Evolutionary conservation across 1,140 invertebrate species (phyloP), one percentile per base, ranked within the genome.

Genomic region (Drosophila carrolli): DNA sequence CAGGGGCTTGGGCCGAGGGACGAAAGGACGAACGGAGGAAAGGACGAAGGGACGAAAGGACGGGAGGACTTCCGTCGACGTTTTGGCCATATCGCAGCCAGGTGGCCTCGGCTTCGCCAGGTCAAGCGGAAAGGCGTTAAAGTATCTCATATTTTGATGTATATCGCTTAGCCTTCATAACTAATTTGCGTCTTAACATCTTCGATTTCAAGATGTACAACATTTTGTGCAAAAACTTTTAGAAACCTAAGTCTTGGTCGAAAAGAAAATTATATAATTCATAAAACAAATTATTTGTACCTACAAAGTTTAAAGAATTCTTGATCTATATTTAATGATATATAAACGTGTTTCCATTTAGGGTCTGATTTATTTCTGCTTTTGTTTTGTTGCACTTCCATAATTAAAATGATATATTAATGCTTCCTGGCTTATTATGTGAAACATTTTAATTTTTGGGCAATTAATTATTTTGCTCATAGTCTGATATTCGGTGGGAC

Each of bases 371-470:
- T 10, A 32, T 14, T 38, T 63, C 43, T 4, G n/a, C 61, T 57
- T 57, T 55, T 56, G 8, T 13, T 44, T 59, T 41, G 7, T 19
- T 38, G 29, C 47, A 40, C 51, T 70, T 62, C n/a, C 59, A 43
- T 66, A 75, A 78, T 78, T 83, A 75, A 78, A 73, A 71, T 82
- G 74, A 82, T 82, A 74, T 63, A 82, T 74, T 73, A 63, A 46
- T 47, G 59, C 14, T 11, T 6, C 46, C 56, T 83, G 75, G 83
- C 83, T 82, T 59, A 82, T 83, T 71, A 65, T 78, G 80, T 63
- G 60, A 78, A 83, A 70, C 75, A 40, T 59, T 78, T 47, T 68
- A 35, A 44, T 62, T 77, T 73, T 66, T 23, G 57, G 23, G 7
- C 48, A 67, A 13, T 58, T 67, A 67, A 79, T 66, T 50, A 63